phyloP scores from a whole-genome alignment of 1,140 invertebrate genomes.

The Periplaneta americana region DNA sequence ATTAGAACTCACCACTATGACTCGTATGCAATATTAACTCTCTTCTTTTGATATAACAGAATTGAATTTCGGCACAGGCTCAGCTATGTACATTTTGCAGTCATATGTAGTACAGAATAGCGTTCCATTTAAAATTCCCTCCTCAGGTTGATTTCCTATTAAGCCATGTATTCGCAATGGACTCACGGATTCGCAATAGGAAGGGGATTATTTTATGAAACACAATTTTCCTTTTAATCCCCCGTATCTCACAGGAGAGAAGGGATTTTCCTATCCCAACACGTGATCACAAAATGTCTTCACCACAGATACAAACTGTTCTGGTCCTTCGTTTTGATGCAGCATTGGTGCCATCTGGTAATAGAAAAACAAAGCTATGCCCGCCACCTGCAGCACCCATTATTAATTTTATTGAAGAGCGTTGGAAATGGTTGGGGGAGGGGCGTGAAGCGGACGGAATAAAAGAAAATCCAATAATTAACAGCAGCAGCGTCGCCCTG shows the following conservation, averaged over 20 bases:
- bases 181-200: too few species aligned
- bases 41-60: too few species aligned
- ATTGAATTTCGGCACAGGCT: too few species aligned
- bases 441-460: background rate
- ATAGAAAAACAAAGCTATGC: background rate
- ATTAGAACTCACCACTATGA: too few species aligned
- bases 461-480: background rate
- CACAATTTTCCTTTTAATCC: background rate
- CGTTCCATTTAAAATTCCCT: too few species aligned
- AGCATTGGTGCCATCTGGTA: background rate
- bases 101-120: too few species aligned
- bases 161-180: too few species aligned
- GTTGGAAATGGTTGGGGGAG: background rate
- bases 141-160: too few species aligned
- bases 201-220: background rate
- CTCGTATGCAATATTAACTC: too few species aligned
- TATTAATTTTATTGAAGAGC: background rate
- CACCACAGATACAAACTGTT: background rate
- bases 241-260: too few species aligned
- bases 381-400: background rate
- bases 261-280: too few species aligned
- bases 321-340: background rate
- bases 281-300: background rate
- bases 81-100: too few species aligned
- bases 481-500: background rate